Evolutionary conservation across 2,113 vertebrate genomes (phyloP), one percentile per base, ranked within the genome.

Genomic region (Ranitomeya variabilis): DNA sequence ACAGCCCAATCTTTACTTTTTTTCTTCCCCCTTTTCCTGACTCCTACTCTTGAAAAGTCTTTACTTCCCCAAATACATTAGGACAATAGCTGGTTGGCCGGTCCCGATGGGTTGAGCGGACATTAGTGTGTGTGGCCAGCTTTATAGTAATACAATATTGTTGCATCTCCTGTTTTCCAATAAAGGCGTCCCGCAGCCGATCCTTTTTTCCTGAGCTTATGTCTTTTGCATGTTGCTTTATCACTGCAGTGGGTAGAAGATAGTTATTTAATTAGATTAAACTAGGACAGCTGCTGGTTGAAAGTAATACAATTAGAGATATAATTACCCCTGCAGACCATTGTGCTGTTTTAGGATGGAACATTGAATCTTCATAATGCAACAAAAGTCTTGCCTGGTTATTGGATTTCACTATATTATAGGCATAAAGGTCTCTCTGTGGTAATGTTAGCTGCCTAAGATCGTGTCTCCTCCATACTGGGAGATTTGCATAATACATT

Each of bases 291-390:
- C 90, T 91, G 69, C 79, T 91, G 91, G 45, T 92, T 92, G 92
- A 92, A 91, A 83, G 76, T 93, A 94, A 93, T 90, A 90, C 91
- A 93, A 88, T 93, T 93, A 91, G 90, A 76, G 80, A 80, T 15
- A 57, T 85, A 90, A 91, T 92, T 91, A 90, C 37, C 62, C 13
- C 0, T 77, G 45, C 77, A 92, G 89, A 62, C 45, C 71, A 54
- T 81, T 91, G 66, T 89, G 92, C 79, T 91, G 18, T 69, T 89
- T 83, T 69, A 84, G 73, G 82, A 89, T 77, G 82, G 82, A 89
- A 85, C 87, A 89, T 84, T 89, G 87, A 89, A 84, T 89, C 87
- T 89, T 89, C 81, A 89, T 89, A 89, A 89, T 85, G 82, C 87
- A 79, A 67, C 87, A 89, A 89, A 85, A 79, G 73, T 83, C 82